Conservation (phyloP, 2,113 vertebrate species). For the Ardeotis arabs region DNA sequence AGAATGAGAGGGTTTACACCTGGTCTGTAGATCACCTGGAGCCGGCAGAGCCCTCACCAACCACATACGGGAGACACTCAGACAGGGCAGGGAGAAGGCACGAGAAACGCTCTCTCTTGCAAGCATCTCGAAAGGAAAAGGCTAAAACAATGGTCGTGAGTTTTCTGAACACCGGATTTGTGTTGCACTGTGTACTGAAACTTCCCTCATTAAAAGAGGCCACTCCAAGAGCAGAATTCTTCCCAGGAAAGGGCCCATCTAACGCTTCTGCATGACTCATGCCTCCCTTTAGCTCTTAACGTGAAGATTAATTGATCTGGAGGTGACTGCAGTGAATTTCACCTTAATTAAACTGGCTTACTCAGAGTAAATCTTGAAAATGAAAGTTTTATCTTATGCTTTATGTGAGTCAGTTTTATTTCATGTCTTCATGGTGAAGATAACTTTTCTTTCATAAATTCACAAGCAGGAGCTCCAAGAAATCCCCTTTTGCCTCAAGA, state of each 20-base stretch:
- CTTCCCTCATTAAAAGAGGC: neutral
- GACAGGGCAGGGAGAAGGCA: neutral
- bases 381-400: neutral
- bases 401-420: constrained; percentile 51
- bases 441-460: constrained; percentile 68
- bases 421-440: constrained; percentile 54
- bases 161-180: neutral
- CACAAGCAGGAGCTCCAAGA: constrained; percentile 65
- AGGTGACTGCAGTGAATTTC: constrained; percentile 4
- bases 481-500: constrained; percentile 68
- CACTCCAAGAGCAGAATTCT: neutral
- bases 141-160: neutral
- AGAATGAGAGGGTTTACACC: neutral
- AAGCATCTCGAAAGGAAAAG: neutral
- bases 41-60: neutral
- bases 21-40: neutral
- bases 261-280: neutral
- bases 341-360: constrained; percentile 6
- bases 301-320: neutral
- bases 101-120: neutral
- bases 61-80: accelerated
- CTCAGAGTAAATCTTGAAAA: constrained; percentile 18
- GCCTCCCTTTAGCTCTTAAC: neutral
- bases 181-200: neutral
- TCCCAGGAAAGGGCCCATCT: neutral